phyloP scores from a whole-genome alignment of 2,797 vertebrate genomes.

The Coreius guichenoti region DNA sequence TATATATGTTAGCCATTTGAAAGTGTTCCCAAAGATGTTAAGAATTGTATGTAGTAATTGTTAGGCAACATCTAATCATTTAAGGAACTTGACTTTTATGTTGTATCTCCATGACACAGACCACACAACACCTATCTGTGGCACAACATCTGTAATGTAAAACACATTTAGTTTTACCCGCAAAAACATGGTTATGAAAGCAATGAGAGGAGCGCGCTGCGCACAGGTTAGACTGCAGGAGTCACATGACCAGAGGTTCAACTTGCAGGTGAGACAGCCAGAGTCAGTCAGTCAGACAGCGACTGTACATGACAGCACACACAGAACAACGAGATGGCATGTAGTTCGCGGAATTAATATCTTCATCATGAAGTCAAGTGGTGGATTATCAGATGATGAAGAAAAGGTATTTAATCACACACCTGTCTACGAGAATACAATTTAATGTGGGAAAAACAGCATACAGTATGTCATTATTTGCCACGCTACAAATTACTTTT shows the following conservation, averaged over 20 bases:
- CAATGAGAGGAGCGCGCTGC: background rate
- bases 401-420: conserved; percentile 20
- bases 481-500: background rate
- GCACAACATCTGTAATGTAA: background rate
- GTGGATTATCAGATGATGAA: background rate
- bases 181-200: background rate
- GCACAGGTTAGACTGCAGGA: no score
- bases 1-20: background rate
- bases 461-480: background rate
- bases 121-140: background rate
- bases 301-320: background rate
- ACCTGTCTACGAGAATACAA: background rate
- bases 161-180: background rate
- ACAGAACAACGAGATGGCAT: conserved; percentile 13
- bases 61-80: background rate
- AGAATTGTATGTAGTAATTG: background rate
- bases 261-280: background rate
- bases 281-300: background rate
- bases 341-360: background rate
- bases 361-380: conserved; percentile 32
- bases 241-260: no score
- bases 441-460: background rate
- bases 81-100: background rate
- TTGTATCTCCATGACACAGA: background rate
- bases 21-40: background rate